Conservation (phyloP, 2,113 vertebrate species). For the Tragelaphus strepsiceros region DNA sequence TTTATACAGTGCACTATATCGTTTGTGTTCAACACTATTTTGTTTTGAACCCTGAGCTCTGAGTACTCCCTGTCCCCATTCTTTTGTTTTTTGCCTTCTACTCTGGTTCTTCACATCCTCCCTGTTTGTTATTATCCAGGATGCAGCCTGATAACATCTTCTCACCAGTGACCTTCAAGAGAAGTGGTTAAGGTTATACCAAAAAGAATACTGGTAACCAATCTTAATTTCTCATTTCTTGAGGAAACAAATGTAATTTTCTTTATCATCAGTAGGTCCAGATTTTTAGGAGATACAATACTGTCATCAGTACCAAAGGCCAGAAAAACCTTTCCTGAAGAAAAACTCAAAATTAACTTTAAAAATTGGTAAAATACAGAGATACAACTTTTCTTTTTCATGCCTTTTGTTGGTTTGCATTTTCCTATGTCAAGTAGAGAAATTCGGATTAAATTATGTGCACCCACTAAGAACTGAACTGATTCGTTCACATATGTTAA, state of each 20-base stretch:
- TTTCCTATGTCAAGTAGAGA: not conserved
- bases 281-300: not conserved
- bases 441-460: constrained; percentile 9
- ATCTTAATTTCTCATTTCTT: not conserved
- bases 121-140: not conserved
- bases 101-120: not conserved
- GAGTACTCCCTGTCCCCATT: not conserved
- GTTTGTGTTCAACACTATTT: not conserved
- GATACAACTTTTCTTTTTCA: not conserved
- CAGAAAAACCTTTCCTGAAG: not conserved
- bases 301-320: not conserved
- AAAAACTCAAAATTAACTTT: not conserved
- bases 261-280: not conserved
- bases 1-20: not conserved
- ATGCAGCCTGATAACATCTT: not conserved
- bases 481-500: not conserved
- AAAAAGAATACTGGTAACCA: not conserved
- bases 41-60: not conserved
- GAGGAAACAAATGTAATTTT: not conserved
- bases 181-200: not conserved
- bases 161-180: not conserved
- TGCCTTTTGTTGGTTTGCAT: not conserved
- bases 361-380: not conserved
- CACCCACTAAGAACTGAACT: not conserved
- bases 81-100: not conserved